Conservation (phyloP, 2,797 vertebrate species). For the Craterocephalus amniculus region DNA sequence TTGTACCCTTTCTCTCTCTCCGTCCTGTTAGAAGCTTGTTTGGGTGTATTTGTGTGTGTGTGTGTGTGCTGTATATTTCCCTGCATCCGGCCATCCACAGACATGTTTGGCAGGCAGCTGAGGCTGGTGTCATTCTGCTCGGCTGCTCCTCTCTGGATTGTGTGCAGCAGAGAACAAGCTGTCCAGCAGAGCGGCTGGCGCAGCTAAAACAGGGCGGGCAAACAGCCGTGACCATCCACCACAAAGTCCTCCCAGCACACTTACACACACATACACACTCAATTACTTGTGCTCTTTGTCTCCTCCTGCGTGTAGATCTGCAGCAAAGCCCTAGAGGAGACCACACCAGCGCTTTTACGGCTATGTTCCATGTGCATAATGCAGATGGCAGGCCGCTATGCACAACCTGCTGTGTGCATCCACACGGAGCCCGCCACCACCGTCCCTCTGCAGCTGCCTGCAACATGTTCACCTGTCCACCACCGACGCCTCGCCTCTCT, state of each 20-base stretch:
- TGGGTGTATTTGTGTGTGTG: slow-evolving; percentile 5
- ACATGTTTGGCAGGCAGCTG: slow-evolving; percentile 69
- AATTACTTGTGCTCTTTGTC: slow-evolving; percentile 46
- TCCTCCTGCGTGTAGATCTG: slow-evolving; percentile 49
- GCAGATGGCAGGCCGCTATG: slow-evolving; percentile 42
- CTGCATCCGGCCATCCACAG: slow-evolving; percentile 55
- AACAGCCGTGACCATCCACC: slow-evolving; percentile 68
- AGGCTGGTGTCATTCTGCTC: slow-evolving; percentile 75
- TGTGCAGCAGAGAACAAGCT: slow-evolving; percentile 55
- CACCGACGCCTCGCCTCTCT: slow-evolving; percentile 24
- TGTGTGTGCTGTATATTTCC: slow-evolving; percentile 53
- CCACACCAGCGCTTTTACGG: slow-evolving; percentile 42
- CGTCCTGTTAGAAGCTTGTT: slow-evolving; percentile 11
- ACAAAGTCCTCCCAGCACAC: slow-evolving; percentile 28
- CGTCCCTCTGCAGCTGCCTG: slow-evolving; percentile 34
- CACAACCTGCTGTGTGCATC: slow-evolving; percentile 41
- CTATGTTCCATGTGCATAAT: slow-evolving; percentile 61
- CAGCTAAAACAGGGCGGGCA: slow-evolving; percentile 66
- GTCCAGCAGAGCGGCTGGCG: slow-evolving; percentile 73
- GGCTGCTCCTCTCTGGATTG: slow-evolving; percentile 65
- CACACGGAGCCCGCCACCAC: slow-evolving; percentile 29
- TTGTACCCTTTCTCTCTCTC: neutral
- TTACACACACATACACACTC: slow-evolving; percentile 11
- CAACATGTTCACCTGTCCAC: slow-evolving; percentile 53
- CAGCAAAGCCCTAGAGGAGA: slow-evolving; percentile 41